Evolutionary conservation across 2,113 vertebrate genomes (phyloP).

Genomic region (Aspidoscelis tigris): DNA sequence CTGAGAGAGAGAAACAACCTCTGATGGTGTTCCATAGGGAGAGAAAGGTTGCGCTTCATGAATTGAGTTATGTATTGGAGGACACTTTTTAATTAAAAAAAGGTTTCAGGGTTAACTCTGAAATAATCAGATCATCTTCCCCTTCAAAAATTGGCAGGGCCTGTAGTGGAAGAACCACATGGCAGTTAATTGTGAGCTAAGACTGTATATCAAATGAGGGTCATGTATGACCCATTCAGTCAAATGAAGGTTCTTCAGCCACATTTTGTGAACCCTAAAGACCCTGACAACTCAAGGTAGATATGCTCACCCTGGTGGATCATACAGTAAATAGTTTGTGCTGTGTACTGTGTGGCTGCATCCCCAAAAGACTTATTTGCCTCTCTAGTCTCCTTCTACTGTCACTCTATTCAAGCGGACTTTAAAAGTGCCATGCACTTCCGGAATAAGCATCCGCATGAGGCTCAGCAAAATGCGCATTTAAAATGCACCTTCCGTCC

Average conservation of each 20-base stretch:
- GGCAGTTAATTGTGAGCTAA: neutral
- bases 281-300: neutral
- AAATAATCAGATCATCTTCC: neutral
- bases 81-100: constrained; percentile 80
- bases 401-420: too few relatives aligned
- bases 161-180: neutral
- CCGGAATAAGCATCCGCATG: too few relatives aligned
- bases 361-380: too few relatives aligned
- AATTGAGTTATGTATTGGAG: constrained; percentile 78
- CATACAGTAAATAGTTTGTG: neutral
- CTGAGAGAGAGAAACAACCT: constrained; percentile 74
- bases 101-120: constrained; percentile 44
- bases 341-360: too few relatives aligned
- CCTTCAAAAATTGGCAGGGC: neutral
- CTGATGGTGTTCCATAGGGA: constrained; percentile 74
- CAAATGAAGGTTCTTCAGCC: neutral
- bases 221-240: neutral
- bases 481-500: too few relatives aligned
- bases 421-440: too few relatives aligned
- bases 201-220: neutral
- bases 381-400: too few relatives aligned
- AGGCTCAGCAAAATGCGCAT: too few relatives aligned
- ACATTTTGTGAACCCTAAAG: neutral
- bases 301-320: neutral
- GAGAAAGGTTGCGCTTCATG: constrained; percentile 77